Evolutionary conservation across 1,140 invertebrate species (phyloP), one percentile per base, ranked within the genome.

Genomic region (Drosophila simulans): DNA sequence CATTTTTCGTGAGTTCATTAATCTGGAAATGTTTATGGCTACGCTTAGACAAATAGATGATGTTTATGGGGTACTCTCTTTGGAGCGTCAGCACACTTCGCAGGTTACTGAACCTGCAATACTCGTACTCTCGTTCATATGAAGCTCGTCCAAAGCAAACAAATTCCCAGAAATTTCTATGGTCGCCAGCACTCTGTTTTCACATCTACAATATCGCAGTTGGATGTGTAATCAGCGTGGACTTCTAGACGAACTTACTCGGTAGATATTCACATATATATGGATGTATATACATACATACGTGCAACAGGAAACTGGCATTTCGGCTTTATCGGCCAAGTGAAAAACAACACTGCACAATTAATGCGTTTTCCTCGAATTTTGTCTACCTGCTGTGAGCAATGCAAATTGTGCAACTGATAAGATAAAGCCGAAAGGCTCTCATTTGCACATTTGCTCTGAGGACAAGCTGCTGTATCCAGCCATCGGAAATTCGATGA

Each of bases 51-150:
- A 71, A 70, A 49, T 57, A 70, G 35, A 48, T 43, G 51, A 55
- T 46, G 43, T 55, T 54, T 65, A 48, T 48, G 43, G 59, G 27
- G 5, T 49, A 69, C 64, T 69, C 66, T 70, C 52, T 45, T 37
- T n/a, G 34, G 22, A 39, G 40, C 59, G 64, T 45, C 46, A 31
- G 49, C 27, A 27, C 51, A 35, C 66, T 70, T 40, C 8, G 56
- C 49, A 70, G 65, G 68, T 71, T 71, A 57, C 51, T 70, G 68
- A 71, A 71, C 68, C 65, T 70, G 42, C 51, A 55, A 25, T 22
- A 25, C 15, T 11, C n/a, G 4, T 20, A 55, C 12, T 42, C 22
- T 43, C 10, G 17, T 45, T 25, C 45, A 15, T 25, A 66, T 17
- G 34, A 27, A 42, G 43, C 31, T 48, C 31, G 31, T 4, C 25